Percentiles rank a stretch among this genome's conserved stretches.
These are phyloP conservation scores for Rhyzopertha dominica DNA, from an alignment of 1,140 invertebrate species.

Conservation along the genomic window DNA sequence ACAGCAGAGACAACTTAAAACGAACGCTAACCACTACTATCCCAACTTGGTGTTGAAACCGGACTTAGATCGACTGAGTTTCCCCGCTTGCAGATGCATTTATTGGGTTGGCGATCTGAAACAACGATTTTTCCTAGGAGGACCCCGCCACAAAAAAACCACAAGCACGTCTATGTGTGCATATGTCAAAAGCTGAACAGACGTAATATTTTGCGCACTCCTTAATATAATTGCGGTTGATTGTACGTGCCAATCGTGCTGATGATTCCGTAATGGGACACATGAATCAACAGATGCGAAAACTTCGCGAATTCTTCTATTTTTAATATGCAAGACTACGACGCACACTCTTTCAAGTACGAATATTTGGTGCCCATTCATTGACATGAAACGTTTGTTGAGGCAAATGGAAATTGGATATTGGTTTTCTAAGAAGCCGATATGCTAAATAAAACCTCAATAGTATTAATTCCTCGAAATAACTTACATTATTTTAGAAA, in stretches of 20 bases:
- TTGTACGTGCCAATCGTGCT: neutral
- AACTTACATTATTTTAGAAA: constrained; percentile 23
- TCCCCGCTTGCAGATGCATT: constrained; percentile 8
- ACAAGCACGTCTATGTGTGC: too few species aligned
- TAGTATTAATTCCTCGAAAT: constrained; percentile 16
- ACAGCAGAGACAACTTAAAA: constrained; percentile 4
- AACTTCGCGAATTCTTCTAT: neutral
- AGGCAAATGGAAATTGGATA: neutral
- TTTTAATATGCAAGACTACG: neutral
- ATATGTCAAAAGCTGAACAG: too few species aligned
- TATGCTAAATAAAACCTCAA: constrained; percentile 6
- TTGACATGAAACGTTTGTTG: neutral
- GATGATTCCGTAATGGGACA: neutral
- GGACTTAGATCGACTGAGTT: neutral
- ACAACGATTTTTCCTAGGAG: too few species aligned
- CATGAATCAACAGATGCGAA: neutral
- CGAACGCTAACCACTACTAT: neutral
- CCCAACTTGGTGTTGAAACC: constrained; percentile 2
- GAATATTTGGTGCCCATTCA: constrained; percentile 11
- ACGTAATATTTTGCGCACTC: too few species aligned
- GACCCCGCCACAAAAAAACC: too few species aligned
- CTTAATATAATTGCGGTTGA: neutral
- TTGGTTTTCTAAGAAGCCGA: neutral
- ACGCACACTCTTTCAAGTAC: constrained; percentile 5
- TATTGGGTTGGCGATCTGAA: too few species aligned